A percentile compares a stretch with the other conserved stretches of the same genome.
Evolutionary conservation across 2,797 vertebrate species (phyloP).

Genomic region (Cyprinella venusta): DNA sequence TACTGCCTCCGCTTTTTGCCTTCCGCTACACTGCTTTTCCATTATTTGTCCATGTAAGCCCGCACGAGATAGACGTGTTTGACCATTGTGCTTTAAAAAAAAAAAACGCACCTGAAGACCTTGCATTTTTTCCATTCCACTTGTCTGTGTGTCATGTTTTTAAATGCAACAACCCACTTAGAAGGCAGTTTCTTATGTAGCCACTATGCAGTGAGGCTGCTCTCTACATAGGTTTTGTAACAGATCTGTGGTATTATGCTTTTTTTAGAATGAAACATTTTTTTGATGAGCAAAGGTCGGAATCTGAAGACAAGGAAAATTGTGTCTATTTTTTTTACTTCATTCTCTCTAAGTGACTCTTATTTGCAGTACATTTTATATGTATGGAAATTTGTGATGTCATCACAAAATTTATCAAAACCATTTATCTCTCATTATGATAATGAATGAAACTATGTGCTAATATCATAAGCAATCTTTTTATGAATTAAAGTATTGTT

Average conservation of each 20-base stretch:
- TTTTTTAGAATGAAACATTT: conserved; percentile 10
- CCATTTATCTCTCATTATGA: not conserved
- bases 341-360: not conserved
- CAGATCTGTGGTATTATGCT: not conserved
- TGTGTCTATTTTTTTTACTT: not conserved
- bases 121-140: not conserved
- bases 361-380: not conserved
- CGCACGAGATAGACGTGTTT: not conserved
- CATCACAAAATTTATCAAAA: not conserved
- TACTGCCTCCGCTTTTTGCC: not conserved
- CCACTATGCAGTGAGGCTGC: not conserved
- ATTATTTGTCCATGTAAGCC: not conserved
- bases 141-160: not conserved
- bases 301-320: not conserved
- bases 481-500: not conserved
- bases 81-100: not conserved
- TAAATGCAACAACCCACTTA: not conserved
- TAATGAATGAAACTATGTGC: not conserved
- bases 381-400: not conserved
- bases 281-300: not conserved
- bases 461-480: not conserved
- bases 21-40: not conserved
- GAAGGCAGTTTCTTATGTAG: not conserved
- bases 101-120: not conserved
- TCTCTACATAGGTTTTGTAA: not conserved